Evolutionary conservation across 2,797 vertebrate genomes (phyloP), one percentile per base, ranked within the genome.

Genomic region (Enteromius treurensis): DNA sequence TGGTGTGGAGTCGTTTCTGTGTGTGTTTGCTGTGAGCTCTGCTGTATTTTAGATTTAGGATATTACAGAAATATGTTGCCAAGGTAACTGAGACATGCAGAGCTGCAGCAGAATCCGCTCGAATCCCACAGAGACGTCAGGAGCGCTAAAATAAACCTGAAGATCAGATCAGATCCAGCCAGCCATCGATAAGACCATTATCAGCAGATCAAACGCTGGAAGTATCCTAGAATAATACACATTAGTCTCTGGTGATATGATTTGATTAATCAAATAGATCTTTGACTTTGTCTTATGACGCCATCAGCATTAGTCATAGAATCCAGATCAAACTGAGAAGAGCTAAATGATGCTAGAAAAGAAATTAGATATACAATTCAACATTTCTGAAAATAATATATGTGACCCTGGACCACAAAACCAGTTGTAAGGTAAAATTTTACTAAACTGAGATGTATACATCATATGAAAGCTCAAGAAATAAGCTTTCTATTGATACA

Each of bases 1-100:
- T 37, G 21, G 13, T 79, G 34, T 62, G 32, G 23, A 21, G 26
- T 26, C 4, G 8, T 68, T 26, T 51, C 37, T 68, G 75, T 32
- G 45, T 40, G 67, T 51, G 21, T 74, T 60, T 79, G 84, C 84
- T 11, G 81, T 85, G 86, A 87, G 88, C 88, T 89, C 87, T 88
- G 91, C 89, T 84, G 80, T 79, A 64, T 85, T 76, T 88, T 73
- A 89, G 90, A 94, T 32, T n/a, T 93, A 92, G 91, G 94, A 93
- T 93, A 94, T 81, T 94, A 92, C 93, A 93, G 93, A 93, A 94
- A 93, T 92, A 93, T 94, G 95, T 95, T 95, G 91, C 94, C 93
- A 94, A 89, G 94, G 95, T 94, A 95, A 95, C 95, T 91, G 92
- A 92, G 91, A 90, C 91, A 90, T 88, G 91, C 85, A 91, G 80